These are phyloP conservation scores for Drosophila lacteicornis DNA, from an alignment of 1,140 invertebrate species.

Conservation along the genomic window DNA sequence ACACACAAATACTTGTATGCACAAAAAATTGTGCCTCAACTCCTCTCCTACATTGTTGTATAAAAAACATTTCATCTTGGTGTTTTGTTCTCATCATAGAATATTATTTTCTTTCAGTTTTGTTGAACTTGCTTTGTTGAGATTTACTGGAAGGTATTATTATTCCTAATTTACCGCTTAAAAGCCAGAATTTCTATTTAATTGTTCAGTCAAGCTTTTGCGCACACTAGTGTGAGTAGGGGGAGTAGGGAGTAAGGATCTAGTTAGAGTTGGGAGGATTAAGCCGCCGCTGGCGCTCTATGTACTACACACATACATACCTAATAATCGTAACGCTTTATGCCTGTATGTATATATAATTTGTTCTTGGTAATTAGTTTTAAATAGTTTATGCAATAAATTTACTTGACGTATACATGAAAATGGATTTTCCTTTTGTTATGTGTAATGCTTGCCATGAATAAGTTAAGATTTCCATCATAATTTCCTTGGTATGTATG, in stretches of 20 bases:
- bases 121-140: conserved; percentile 41
- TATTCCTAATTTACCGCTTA: conserved; percentile 62
- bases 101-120: conserved; percentile 25
- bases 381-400: conserved; percentile 67
- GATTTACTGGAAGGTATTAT: conserved; percentile 67
- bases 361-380: conserved; percentile 48
- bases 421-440: conserved; percentile 50
- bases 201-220: conserved; percentile 77
- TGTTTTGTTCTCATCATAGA: conserved; percentile 52
- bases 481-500: conserved; percentile 60
- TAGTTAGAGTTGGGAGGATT: conserved; percentile 21
- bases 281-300: conserved; percentile 50
- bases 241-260: not conserved
- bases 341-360: conserved; percentile 39
- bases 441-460: conserved; percentile 54
- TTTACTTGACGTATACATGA: conserved; percentile 79
- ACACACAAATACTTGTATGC: conserved; percentile 11
- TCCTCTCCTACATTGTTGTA: conserved; percentile 44
- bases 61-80: conserved; percentile 68
- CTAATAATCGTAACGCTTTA: conserved; percentile 64
- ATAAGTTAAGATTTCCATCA: conserved; percentile 57
- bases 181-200: conserved; percentile 56
- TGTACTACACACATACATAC: conserved; percentile 67
- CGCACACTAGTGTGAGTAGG: conserved; percentile 57
- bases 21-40: conserved; percentile 63